These are phyloP conservation scores for Lipophrys pholis DNA, from an alignment of 2,113 vertebrate genomes.

Conservation along the genomic window DNA sequence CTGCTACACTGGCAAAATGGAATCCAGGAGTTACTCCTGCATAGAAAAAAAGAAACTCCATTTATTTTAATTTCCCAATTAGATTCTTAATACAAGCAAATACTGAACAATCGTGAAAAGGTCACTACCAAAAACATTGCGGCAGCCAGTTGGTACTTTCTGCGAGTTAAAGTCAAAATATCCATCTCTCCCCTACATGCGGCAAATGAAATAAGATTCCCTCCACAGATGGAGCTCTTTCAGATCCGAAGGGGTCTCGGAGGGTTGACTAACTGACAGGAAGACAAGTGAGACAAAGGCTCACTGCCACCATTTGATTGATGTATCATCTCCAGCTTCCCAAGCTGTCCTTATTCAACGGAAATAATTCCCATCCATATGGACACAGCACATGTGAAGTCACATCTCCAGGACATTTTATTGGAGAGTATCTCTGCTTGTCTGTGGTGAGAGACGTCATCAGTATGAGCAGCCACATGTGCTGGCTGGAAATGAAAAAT, in stretches of 20 bases:
- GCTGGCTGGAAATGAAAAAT: neutral
- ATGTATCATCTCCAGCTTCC: conserved; percentile 64
- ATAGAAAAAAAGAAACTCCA: neutral
- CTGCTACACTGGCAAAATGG: neutral
- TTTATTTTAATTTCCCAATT: neutral
- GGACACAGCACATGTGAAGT: conserved; percentile 20
- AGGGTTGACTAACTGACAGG: conserved; percentile 53
- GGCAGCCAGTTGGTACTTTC: conserved; percentile 2
- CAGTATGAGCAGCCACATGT: neutral
- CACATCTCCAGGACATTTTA: conserved; percentile 1
- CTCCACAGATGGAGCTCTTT: conserved; percentile 20
- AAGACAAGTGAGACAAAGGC: conserved; percentile 51
- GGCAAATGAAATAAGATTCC: conserved; percentile 20
- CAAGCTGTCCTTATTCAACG: conserved; percentile 56
- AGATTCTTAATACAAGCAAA: conserved; percentile 1
- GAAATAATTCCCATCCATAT: conserved; percentile 31
- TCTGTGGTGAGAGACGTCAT: conserved; percentile 10
- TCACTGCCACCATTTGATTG: conserved; percentile 62
- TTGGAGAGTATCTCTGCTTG: neutral
- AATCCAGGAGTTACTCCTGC: neutral
- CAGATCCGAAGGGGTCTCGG: conserved; percentile 25
- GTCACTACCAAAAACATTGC: neutral
- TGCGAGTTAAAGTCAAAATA: conserved; percentile 29
- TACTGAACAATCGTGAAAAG: conserved; percentile 7
- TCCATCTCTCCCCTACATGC: conserved; percentile 3